Conservation (phyloP, 2,888 invertebrate species). For the Oxystoma pomonae region DNA sequence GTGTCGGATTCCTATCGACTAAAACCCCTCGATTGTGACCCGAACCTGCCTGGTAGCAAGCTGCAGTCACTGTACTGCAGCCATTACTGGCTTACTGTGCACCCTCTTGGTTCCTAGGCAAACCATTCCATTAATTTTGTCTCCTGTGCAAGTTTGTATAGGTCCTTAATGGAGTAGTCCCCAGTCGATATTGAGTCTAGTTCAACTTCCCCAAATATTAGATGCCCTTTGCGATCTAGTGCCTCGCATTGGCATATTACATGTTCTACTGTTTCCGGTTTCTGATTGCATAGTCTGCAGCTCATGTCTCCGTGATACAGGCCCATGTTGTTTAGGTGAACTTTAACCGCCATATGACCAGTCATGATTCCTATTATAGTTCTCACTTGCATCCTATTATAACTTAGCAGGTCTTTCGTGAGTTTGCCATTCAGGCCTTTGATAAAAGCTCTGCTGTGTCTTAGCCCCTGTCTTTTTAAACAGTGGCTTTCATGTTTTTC, state of each 20-base stretch:
- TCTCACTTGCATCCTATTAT: background rate
- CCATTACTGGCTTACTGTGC: background rate
- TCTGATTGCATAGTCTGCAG: background rate
- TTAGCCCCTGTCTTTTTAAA: background rate
- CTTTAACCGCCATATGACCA: background rate
- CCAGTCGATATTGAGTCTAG: background rate
- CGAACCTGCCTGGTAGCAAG: too few species aligned
- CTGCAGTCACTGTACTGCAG: background rate
- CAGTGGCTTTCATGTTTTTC: background rate
- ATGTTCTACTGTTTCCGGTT: background rate
- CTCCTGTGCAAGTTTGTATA: background rate
- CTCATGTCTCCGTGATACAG: background rate
- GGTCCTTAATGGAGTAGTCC: background rate
- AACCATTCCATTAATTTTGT: background rate
- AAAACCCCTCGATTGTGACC: too few species aligned
- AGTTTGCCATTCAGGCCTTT: too few species aligned
- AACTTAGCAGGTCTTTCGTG: background rate
- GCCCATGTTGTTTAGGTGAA: background rate
- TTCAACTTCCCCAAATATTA: background rate
- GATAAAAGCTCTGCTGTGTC: background rate
- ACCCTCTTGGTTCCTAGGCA: background rate
- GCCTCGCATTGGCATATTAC: background rate
- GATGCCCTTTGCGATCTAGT: background rate
- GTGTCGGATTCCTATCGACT: too few species aligned
- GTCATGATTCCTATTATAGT: background rate